These are phyloP conservation scores for Poecile atricapillus DNA, from an alignment of 2,113 vertebrate genomes.

Conservation along the genomic window DNA sequence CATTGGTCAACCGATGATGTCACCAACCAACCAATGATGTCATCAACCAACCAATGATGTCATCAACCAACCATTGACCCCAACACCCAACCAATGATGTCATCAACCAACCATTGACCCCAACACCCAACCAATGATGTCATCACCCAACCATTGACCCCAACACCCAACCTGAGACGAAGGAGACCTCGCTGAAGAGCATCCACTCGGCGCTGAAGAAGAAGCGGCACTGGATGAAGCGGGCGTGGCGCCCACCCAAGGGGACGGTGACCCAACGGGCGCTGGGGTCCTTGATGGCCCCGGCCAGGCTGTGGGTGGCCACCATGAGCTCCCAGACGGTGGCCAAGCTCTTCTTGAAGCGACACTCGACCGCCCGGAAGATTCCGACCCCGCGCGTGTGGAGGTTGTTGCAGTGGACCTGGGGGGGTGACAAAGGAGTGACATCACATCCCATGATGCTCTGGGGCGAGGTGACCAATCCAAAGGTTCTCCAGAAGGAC, in stretches of 20 bases:
- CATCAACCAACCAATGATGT: neutral
- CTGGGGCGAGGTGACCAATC: neutral
- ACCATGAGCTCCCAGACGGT: conserved; percentile 78
- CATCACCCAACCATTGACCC: neutral
- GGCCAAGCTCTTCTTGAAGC: conserved; percentile 79
- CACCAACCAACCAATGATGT: neutral
- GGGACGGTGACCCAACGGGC: conserved; percentile 80
- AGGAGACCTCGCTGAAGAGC: conserved; percentile 92
- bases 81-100: rapidly evolving
- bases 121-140: neutral
- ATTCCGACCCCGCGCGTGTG: conserved; percentile 85
- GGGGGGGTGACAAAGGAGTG: neutral
- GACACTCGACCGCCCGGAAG: conserved; percentile 83
- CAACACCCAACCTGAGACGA: conserved; percentile 76
- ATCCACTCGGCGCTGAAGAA: conserved; percentile 86
- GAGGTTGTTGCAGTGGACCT: conserved; percentile 95
- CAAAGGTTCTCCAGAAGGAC: neutral
- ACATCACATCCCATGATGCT: neutral
- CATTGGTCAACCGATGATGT: neutral
- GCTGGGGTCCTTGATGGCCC: conserved; percentile 83
- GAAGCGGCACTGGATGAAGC: conserved; percentile 87
- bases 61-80: neutral
- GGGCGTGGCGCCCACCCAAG: conserved; percentile 71
- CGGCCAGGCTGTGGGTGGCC: conserved; percentile 70
- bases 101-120: neutral